phyloP scores from a whole-genome alignment of 2,797 vertebrate genomes.

The Petrocephalus schoutedeni region DNA sequence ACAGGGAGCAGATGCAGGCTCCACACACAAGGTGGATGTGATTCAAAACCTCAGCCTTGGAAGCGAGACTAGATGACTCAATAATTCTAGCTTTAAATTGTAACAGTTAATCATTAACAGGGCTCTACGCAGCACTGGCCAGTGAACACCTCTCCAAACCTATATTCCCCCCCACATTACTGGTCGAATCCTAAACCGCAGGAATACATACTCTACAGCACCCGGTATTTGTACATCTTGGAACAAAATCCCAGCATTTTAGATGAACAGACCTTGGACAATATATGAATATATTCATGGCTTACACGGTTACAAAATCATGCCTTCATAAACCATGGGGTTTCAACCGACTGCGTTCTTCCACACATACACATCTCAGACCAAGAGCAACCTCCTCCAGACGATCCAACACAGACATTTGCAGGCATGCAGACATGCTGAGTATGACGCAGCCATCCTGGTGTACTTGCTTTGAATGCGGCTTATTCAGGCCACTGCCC shows the following conservation, averaged over 20 bases:
- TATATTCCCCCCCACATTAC: neutral
- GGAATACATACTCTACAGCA: neutral
- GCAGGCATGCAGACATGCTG: neutral
- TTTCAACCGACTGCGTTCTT: neutral
- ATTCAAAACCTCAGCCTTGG: neutral
- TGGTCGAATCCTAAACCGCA: neutral
- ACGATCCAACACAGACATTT: neutral
- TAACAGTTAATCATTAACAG: neutral
- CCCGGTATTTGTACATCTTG: neutral
- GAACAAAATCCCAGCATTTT: neutral
- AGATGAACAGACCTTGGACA: neutral
- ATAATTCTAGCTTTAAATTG: neutral
- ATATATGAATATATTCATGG: neutral
- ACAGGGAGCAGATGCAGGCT: neutral
- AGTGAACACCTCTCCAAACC: neutral
- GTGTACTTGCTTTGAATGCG: slow-evolving; percentile 52
- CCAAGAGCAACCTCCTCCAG: neutral
- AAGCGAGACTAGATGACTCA: neutral
- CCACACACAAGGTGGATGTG: neutral
- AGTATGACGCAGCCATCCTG: neutral
- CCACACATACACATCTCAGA: neutral
- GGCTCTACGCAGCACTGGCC: neutral
- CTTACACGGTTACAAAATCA: neutral
- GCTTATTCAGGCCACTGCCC: slow-evolving; percentile 39
- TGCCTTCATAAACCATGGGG: neutral